Evolutionary conservation across 1,140 invertebrate genomes (phyloP).

Genomic region (Propsilocerus akamusi): DNA sequence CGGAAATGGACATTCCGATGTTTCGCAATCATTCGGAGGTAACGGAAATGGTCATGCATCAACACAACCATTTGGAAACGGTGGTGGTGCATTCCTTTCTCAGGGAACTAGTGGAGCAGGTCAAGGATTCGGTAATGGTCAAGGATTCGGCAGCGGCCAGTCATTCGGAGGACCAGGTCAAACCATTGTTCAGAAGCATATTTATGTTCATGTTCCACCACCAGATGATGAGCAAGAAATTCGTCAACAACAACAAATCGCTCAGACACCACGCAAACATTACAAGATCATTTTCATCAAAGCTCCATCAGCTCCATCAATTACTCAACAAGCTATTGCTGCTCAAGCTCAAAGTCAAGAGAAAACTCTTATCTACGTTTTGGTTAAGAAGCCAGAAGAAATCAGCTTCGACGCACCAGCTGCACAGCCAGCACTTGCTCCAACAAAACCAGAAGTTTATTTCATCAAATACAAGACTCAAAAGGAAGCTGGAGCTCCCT

Average conservation of each 20-base stretch:
- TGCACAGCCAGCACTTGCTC: constrained; percentile 26
- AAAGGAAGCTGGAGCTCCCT: background rate
- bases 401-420: constrained; percentile 33
- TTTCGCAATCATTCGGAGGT: constrained; percentile 9
- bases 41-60: constrained; percentile 8
- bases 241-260: constrained; percentile 10
- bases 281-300: constrained; percentile 81
- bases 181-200: constrained; percentile 30
- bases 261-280: constrained; percentile 54
- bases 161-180: constrained; percentile 8
- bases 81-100: constrained; percentile 10
- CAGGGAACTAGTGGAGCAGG: constrained; percentile 9
- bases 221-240: constrained; percentile 23
- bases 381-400: constrained; percentile 60
- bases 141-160: constrained; percentile 8
- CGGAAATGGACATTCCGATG: constrained; percentile 4
- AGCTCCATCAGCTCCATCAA: constrained; percentile 50
- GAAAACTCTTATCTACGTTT: constrained; percentile 70
- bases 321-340: constrained; percentile 31
- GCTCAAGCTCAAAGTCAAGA: constrained; percentile 46
- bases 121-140: constrained; percentile 10
- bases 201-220: constrained; percentile 39
- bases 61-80: constrained; percentile 6
- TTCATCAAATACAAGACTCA: constrained; percentile 33
- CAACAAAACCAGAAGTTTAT: constrained; percentile 35